Conservation (phyloP, 2,113 vertebrate genomes). For the Riparia riparia region DNA sequence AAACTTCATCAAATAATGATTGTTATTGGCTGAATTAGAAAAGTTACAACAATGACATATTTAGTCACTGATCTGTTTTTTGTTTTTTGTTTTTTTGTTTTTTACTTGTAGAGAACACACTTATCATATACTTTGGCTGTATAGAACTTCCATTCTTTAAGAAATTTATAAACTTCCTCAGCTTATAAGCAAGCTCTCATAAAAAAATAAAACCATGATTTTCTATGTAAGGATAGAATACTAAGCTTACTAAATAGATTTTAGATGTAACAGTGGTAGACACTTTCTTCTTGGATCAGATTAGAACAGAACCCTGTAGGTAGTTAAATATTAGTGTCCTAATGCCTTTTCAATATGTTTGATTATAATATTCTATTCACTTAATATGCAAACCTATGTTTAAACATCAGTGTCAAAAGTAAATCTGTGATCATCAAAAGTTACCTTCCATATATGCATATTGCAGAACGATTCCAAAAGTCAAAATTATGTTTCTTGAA, state of each 20-base stretch:
- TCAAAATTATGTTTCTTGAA: not conserved
- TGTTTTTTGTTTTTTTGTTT: too few relatives aligned
- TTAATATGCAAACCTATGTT: not conserved
- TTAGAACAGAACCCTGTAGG: not conserved
- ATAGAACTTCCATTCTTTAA: not conserved
- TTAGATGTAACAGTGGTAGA: not conserved
- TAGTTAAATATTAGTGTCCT: not conserved
- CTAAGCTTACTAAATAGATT: not conserved
- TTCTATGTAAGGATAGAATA: not conserved
- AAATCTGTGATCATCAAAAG: not conserved
- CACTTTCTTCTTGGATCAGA: not conserved
- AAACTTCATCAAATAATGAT: not conserved
- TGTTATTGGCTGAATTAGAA: not conserved
- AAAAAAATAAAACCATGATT: not conserved
- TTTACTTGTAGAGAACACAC: not conserved
- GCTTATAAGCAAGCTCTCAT: not conserved
- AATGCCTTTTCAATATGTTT: not conserved
- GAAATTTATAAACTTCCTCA: not conserved
- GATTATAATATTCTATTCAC: not conserved
- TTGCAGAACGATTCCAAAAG: not conserved
- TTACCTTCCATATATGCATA: not conserved
- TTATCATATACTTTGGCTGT: not conserved
- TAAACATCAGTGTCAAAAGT: not conserved
- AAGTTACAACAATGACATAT: not conserved
- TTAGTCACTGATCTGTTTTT: not conserved